Base-by-base conservation (phyloP, 2,888 invertebrate species). In the Drosophila lacicola region DNA sequence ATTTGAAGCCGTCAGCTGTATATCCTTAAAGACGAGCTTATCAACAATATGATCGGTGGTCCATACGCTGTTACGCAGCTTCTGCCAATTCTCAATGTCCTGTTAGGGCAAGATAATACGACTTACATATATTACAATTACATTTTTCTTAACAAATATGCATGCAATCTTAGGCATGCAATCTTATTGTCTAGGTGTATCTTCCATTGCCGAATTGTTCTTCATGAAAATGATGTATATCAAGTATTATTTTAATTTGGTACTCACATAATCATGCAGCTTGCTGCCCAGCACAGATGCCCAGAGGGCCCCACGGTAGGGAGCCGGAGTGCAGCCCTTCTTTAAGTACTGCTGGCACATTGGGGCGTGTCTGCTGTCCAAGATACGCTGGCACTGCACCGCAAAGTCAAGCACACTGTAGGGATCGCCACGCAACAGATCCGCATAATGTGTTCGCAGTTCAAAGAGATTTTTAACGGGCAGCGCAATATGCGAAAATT, bases 1-100 rank as follows among this genome's bases (percentile, higher is more conserved):
- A 92, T 99, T 99, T 10, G 98, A 98, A 0, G 98, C 98, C 0
- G 98, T 99, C 67, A 98, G 92, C 92, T 98, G 98, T 9, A 99
- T 97, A 91, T 99, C 99, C 94, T 98, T 99, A 84, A 98, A 97
- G 82, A 98, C 96, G 9, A 99, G 93, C 92, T 97, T 98, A 92
- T 99, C 98, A 36, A 98, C 96, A 94, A 99, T 96, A 60, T 98
- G 94, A 90, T 98, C 98, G 84, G 97, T 97, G 83, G 96, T 96
- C 41, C 98, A 92, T 0, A 98, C 98, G 84, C 95, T 95, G 70
- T 94, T 94, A 90, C 97, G 98, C 69, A 99, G 93, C 82, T 95
- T 95, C 64, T 96, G 95, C 92, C 97, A 98, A 90, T 97, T 95
- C 17, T 94, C 93, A 5, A 93, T 91, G 91, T 96, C 95, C 97